These are phyloP conservation scores for Nipponacmea schrenckii DNA, from an alignment of 2,888 invertebrate genomes.

Conservation along the genomic window DNA sequence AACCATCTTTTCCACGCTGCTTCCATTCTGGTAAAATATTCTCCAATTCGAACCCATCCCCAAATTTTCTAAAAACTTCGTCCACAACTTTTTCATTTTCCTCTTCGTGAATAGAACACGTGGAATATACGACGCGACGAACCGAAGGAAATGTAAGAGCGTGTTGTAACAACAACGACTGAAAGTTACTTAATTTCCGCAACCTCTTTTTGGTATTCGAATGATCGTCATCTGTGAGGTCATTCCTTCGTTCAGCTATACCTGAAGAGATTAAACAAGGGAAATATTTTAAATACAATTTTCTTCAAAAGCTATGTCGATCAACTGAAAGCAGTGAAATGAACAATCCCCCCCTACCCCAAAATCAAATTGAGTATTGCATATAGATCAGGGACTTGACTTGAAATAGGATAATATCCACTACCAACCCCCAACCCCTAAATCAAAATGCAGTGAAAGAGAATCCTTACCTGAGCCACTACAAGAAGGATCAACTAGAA, in stretches of 20 bases:
- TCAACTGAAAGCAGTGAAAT: too few relatives aligned
- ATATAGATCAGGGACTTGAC: too few relatives aligned
- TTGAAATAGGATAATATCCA: too few relatives aligned
- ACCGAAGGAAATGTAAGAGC: slow-evolving; percentile 88
- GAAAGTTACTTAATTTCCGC: slow-evolving; percentile 52
- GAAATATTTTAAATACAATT: background rate
- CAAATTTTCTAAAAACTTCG: slow-evolving; percentile 74
- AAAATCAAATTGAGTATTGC: too few relatives aligned
- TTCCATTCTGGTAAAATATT: slow-evolving; percentile 54
- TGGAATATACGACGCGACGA: slow-evolving; percentile 91
- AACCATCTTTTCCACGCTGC: slow-evolving; percentile 48
- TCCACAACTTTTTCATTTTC: slow-evolving; percentile 89
- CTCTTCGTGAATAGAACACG: slow-evolving; percentile 88
- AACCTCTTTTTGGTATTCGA: slow-evolving; percentile 59
- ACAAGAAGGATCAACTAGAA: slow-evolving; percentile 96
- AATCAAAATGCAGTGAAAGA: background rate
- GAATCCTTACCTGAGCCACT: slow-evolving; percentile 83
- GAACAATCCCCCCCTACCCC: too few relatives aligned
- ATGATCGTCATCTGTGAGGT: slow-evolving; percentile 69
- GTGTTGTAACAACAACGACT: slow-evolving; percentile 77
- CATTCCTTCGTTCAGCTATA: slow-evolving; percentile 73
- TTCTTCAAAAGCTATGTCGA: too few relatives aligned
- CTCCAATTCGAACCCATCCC: slow-evolving; percentile 63
- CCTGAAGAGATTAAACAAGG: slow-evolving; percentile 35
- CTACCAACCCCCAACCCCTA: too few relatives aligned